Base-by-base conservation (phyloP, 30 jellyfish, hydroid and myxozoan species). In the Pelagia noctiluca region DNA sequence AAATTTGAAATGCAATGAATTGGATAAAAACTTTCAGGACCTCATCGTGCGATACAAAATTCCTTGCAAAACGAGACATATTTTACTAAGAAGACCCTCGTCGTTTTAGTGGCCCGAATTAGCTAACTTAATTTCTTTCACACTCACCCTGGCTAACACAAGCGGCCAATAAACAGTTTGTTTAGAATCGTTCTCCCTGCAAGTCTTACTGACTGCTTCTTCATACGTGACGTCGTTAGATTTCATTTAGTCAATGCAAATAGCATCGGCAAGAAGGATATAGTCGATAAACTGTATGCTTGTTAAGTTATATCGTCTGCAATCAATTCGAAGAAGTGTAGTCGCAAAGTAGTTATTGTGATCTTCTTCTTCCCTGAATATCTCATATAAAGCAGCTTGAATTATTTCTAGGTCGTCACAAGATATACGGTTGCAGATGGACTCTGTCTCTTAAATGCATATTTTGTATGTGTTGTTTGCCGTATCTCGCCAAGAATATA, bases 241-340 rank as follows among this genome's bases (percentile, higher is more conserved):
- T 1, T 30, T 18, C 78, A 65, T 65, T 1, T 0, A 65, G 30
- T 65, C 54, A 1, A 65, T 11, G 78, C 78, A 65, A 10, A 65
- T 23, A n/a, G 78, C 78, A 65, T 65, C 78, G 19, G 78, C 57
- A n/a, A 65, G 60, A 38, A 65, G 30, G 8, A 65, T 57, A 12
- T 65, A 38, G 26, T 65, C 78, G 26, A 65, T 65, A 4, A 65
- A 2, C 52, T 35, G 60, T 32, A 57, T 23, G 50, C 33, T 11
- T 29, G 78, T 65, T 26, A 65, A 21, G 1, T 57, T 57, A 23
- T 65, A 25, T 18, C 78, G 60, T 23, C 33, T 65, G 21, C 26
- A 52, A 4, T 3, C 26, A 4, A 52, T 52, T 8, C 30, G 16
- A 3, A 30, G 68, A 5, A 52, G 26, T 3, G 30, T 3, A 3